Evolutionary conservation across 2,888 invertebrate species (phyloP), one percentile per base, ranked within the genome.

Genomic region (Chelonus formosanus): DNA sequence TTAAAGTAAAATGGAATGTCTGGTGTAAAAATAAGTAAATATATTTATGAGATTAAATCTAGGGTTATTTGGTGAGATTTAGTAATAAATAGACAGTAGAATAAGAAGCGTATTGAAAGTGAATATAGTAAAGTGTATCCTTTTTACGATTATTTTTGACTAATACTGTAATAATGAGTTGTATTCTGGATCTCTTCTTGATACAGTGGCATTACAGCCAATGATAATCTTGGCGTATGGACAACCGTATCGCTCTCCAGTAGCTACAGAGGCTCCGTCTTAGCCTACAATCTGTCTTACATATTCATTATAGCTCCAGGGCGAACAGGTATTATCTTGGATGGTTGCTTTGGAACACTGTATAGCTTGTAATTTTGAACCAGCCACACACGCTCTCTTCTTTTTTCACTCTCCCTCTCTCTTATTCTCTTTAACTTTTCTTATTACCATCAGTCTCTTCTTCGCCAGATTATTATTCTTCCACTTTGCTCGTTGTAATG

Each of bases 201-300:
- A 40, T 40, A 5, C 40, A 40, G 40, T 40, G 40, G 40, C 40
- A 40, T 40, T 40, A 40, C 40, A 40, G 40, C 40, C 40, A 40
- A 40, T 40, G 40, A 40, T 40, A 40, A 40, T 40, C 40, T 40
- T 6, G 40, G 40, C 40, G 40, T 40, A 40, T 40, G 40, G 40
- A 40, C 81, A 81, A 81, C 79, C 81, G 81, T 82, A 82, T 82
- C 82, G 78, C 80, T 80, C 80, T 78, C 82, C 81, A 75, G 83
- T 82, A 83, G 82, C 80, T 34, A 53, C 53, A 58, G 54, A 55
- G 53, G 54, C 55, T 78, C 78, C 82, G 71, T 82, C 82, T 83
- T 83, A 82, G 81, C 78, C 82, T 82, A 83, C 83, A 84, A 83
- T 83, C 82, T 82, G 82, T 83, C 83, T 82, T 84, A 83, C 84